Evolutionary conservation across 92 coral and sea anemone species (phyloP).

Genomic region (Actinostola sp.): DNA sequence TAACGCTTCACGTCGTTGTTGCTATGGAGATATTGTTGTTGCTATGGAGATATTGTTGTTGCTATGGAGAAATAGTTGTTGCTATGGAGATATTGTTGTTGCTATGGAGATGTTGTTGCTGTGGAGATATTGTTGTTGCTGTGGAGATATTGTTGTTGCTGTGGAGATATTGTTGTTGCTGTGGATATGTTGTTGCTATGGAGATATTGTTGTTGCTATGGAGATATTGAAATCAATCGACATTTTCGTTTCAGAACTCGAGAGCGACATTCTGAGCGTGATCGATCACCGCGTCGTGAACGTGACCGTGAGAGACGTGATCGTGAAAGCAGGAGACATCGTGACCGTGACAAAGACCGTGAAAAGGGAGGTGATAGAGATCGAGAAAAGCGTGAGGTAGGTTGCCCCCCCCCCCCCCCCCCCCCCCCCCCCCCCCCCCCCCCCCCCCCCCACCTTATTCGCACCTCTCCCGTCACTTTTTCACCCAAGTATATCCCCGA

Average conservation of each 20-base stretch:
- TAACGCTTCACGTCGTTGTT: neutral
- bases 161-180: neutral
- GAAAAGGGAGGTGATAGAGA: conserved; percentile 69
- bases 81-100: neutral
- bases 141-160: neutral
- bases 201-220: neutral
- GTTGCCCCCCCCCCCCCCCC: too few relatives aligned
- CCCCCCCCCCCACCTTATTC: too few relatives aligned
- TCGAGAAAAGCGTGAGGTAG: conserved; percentile 78
- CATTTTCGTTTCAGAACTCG: conserved; percentile 35
- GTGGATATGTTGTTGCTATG: neutral
- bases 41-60: neutral
- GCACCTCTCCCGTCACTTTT: too few relatives aligned
- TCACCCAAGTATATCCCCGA: too few relatives aligned
- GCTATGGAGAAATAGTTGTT: neutral
- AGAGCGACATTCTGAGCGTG: conserved; percentile 64
- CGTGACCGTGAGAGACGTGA: conserved; percentile 81
- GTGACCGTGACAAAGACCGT: conserved; percentile 90
- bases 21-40: neutral
- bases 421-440: too few relatives aligned
- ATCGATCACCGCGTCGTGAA: conserved; percentile 87
- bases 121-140: too few relatives aligned
- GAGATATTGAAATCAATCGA: neutral
- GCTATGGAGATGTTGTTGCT: neutral
- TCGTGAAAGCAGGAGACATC: conserved; percentile 85